Base-by-base conservation (phyloP, 2,888 invertebrate species). In the Deroplatys truncata region DNA sequence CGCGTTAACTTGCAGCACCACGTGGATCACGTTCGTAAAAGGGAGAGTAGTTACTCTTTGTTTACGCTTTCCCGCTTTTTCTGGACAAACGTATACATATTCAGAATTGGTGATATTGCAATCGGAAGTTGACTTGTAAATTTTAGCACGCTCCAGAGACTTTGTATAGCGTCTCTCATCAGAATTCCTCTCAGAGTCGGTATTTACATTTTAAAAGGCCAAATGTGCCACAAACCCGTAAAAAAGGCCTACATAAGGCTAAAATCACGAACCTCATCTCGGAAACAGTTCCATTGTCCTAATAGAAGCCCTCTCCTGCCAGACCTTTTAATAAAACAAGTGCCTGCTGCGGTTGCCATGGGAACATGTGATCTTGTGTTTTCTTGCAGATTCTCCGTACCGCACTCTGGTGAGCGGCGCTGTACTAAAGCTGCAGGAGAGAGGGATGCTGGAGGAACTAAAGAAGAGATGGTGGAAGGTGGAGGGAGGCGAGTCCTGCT, bases 401-500 rank as follows among this genome's bases (percentile, higher is more conserved):
- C 95, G 97, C 35, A 97, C 97, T 0, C 95, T 95, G 35, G 96
- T 99, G 49, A 98, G 98, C 92, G 97, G 97, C 90, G 98, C 98
- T 0, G 97, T 99, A 84, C 94, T 99, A 29, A 97, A 97, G 93
- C 95, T 99, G 91, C 98, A 99, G 93, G 99, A 99, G 93, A 96
- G 96, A 91, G 98, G 98, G 0, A 95, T 95, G 91, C 94, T 99
- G 84, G 96, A 96, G 86, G 95, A 95, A 90, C 94, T 99, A 88
- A 98, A 98, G 93, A 96, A 96, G 89, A 97, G 97, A 92, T 99
- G 99, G 99, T 99, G 99, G 99, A 96, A 96, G 92, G 94, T 95
- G 92, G 95, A 94, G 91, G 94, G 96, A 29, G 95, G 95, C 5
- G 94, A 95, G 83, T 93, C 94, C 89, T 96, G 96, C 92, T 93